phyloP scores from a whole-genome alignment of 2,113 vertebrate genomes.

The Psilopogon haemacephalus region DNA sequence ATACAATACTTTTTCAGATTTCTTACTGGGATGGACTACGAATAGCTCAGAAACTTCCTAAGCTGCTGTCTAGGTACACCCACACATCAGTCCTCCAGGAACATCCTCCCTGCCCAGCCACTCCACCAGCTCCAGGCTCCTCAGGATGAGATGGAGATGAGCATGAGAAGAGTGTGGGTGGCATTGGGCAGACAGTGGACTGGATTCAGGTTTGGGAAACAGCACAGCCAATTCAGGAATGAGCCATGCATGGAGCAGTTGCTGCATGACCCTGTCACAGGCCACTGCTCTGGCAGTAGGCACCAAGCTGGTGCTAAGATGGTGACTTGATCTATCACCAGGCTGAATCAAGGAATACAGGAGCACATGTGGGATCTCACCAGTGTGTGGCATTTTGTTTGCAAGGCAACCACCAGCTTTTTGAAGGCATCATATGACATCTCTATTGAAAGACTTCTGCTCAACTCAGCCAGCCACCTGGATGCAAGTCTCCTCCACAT shows the following conservation, averaged over 20 bases:
- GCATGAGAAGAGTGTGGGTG: background rate
- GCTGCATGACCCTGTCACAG: accelerated
- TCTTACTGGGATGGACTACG: background rate
- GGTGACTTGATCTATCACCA: background rate
- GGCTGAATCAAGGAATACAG: background rate
- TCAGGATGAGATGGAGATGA: background rate
- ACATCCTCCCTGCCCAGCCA: background rate
- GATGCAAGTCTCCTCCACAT: accelerated
- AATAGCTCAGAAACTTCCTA: background rate
- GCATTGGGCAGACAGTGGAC: background rate
- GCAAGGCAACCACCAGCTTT: background rate
- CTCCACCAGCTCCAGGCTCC: background rate
- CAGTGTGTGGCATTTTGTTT: background rate
- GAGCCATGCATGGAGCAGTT: accelerated
- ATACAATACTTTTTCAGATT: accelerated
- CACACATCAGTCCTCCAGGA: background rate
- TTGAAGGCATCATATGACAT: background rate
- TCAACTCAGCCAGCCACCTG: background rate
- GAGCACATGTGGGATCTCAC: background rate
- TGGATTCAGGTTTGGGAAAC: background rate
- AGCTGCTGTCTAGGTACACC: background rate
- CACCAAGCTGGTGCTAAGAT: background rate
- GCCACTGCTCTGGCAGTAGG: accelerated
- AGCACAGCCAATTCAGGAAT: background rate
- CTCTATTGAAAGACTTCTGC: background rate